Conservation (phyloP, 37 sponge, comb jelly and placozoan genomes). For the Bolinopsis microptera region DNA sequence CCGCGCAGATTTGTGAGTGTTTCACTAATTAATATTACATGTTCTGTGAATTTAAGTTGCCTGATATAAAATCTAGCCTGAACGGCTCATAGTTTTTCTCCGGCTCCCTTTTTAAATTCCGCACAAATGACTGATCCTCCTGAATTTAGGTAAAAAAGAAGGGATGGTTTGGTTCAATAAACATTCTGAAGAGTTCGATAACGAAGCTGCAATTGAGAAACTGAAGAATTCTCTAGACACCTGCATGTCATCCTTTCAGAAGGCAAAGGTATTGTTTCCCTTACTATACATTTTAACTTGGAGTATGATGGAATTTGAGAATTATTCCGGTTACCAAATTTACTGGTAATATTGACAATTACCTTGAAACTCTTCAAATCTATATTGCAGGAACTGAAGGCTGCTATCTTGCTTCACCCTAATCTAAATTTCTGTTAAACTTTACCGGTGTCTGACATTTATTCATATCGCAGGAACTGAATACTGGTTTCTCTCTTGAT, state of each 20-base stretch:
- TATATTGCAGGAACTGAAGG: conserved; percentile 21
- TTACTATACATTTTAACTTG: no score
- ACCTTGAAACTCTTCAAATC: no score
- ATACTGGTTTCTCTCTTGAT: neutral
- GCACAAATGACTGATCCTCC: neutral
- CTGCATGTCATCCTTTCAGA: conserved; percentile 20
- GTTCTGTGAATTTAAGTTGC: no score
- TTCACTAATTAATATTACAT: no score
- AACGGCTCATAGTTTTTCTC: no score
- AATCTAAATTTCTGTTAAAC: no score
- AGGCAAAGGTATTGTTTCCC: conserved; percentile 13
- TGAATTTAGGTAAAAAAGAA: conserved; percentile 48
- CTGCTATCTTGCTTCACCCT: neutral
- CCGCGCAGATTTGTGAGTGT: conserved; percentile 47
- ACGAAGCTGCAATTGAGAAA: neutral
- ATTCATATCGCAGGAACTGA: conserved; percentile 32
- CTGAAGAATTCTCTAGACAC: conserved; percentile 12
- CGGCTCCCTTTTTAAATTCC: neutral
- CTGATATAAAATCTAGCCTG: no score
- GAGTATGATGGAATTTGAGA: no score
- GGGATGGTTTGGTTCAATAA: conserved; percentile 18
- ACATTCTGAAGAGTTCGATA: neutral
- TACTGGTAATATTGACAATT: no score
- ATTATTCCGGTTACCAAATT: no score
- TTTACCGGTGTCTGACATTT: no score